Evolutionary conservation across 35 echinoderm and acorn worm genomes (phyloP).

Genomic region (Chiridota heheva): DNA sequence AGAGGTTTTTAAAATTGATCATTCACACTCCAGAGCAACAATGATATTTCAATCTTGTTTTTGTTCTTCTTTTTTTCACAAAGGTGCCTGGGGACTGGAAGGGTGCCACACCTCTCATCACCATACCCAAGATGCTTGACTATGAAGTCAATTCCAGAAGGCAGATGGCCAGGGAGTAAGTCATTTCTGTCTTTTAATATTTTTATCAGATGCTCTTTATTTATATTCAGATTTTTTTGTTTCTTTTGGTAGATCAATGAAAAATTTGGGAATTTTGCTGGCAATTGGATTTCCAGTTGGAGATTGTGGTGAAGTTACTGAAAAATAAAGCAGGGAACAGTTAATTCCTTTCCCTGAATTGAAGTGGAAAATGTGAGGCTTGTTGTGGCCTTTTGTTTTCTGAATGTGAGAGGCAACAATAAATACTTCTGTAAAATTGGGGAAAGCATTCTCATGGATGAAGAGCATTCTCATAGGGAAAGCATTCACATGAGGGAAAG

Average conservation of each 20-base stretch:
- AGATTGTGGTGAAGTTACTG: not conserved
- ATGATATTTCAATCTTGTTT: no score
- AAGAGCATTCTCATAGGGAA: no score
- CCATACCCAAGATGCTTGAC: conserved; percentile 82
- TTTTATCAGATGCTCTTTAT: not conserved
- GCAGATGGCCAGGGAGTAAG: conserved; percentile 88
- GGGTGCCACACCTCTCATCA: conserved; percentile 63
- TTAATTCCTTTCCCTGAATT: not conserved
- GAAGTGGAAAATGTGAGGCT: not conserved
- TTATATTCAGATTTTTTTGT: not conserved
- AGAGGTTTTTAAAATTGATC: no score
- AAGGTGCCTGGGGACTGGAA: conserved; percentile 64
- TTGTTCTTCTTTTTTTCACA: not conserved
- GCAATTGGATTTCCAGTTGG: not conserved
- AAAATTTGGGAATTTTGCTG: not conserved
- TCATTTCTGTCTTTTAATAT: not conserved
- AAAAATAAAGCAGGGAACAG: not conserved
- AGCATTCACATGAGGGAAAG: no score
- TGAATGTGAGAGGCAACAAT: no score
- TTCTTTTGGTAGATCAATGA: not conserved
- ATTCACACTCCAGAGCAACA: no score
- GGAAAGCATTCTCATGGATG: no score
- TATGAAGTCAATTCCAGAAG: conserved; percentile 75
- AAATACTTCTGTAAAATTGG: no score
- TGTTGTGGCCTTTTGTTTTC: no score